phyloP scores from a whole-genome alignment of 2,113 vertebrate genomes.

The Hyperoodon ampullatus region DNA sequence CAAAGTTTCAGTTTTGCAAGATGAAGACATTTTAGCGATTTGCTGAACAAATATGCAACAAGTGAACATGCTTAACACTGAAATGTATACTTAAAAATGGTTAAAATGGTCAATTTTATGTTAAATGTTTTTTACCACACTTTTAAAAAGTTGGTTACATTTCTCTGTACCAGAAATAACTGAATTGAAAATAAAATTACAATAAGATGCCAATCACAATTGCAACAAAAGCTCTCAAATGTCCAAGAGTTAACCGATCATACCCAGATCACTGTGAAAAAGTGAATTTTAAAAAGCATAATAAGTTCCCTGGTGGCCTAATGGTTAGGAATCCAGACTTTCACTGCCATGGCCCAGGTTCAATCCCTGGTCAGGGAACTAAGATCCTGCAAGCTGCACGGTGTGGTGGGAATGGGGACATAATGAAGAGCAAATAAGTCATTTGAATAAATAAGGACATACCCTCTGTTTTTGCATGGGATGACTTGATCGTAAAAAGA shows the following conservation, averaged over 20 bases:
- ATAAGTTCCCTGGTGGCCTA: neutral
- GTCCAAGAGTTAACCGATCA: neutral
- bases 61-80: neutral
- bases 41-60: neutral
- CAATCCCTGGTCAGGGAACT: neutral
- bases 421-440: neutral
- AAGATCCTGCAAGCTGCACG: neutral
- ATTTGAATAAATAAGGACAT: neutral
- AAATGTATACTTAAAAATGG: neutral
- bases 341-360: neutral
- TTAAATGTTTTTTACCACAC: neutral
- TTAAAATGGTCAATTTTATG: neutral
- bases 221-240: neutral
- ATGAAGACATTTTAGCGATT: neutral
- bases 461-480: neutral
- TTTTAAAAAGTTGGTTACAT: neutral
- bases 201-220: neutral
- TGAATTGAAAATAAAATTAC: conserved; percentile 10
- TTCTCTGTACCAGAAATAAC: neutral
- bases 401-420: neutral
- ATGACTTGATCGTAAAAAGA: neutral
- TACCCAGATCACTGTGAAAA: neutral
- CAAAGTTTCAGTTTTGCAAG: neutral
- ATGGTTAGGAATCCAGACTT: neutral
- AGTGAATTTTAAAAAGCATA: neutral